phyloP scores from a whole-genome alignment of 2,888 invertebrate genomes.

The Melanostoma mellinum region DNA sequence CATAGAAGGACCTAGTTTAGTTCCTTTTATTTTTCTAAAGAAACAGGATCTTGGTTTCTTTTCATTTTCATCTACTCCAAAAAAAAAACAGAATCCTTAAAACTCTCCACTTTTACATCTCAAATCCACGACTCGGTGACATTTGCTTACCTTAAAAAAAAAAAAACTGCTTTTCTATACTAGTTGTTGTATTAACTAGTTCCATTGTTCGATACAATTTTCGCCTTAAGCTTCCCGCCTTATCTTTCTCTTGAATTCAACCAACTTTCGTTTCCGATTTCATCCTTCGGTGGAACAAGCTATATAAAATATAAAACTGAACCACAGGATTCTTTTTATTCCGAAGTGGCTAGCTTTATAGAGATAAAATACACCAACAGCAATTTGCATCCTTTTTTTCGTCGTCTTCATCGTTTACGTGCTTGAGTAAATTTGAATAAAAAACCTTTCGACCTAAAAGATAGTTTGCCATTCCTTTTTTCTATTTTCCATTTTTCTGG shows the following conservation, averaged over 20 bases:
- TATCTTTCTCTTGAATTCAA: not conserved
- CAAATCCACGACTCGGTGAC: too few relatives aligned
- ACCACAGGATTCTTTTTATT: constrained; percentile 5
- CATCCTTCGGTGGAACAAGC: not conserved
- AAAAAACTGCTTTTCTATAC: too few relatives aligned
- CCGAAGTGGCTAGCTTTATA: constrained; percentile 1
- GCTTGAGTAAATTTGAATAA: constrained; percentile 66
- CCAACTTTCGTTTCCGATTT: constrained; percentile 1
- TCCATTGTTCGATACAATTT: too few relatives aligned
- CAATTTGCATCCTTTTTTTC: constrained; percentile 25
- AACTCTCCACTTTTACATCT: too few relatives aligned
- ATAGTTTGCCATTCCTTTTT: constrained; percentile 41
- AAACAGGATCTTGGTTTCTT: too few relatives aligned
- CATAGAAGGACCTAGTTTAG: too few relatives aligned
- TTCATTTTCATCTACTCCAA: too few relatives aligned
- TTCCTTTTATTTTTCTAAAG: too few relatives aligned
- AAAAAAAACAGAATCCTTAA: too few relatives aligned
- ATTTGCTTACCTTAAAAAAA: too few relatives aligned
- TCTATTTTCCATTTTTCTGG: constrained; percentile 19
- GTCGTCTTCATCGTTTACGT: constrained; percentile 19
- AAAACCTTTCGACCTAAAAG: constrained; percentile 60
- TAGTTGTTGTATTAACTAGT: too few relatives aligned
- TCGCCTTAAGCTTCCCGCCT: too few relatives aligned
- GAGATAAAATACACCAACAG: constrained; percentile 60
- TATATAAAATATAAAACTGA: not conserved